Evolutionary conservation across 2,888 invertebrate genomes (phyloP).

Genomic region (Anthophora plumipes): DNA sequence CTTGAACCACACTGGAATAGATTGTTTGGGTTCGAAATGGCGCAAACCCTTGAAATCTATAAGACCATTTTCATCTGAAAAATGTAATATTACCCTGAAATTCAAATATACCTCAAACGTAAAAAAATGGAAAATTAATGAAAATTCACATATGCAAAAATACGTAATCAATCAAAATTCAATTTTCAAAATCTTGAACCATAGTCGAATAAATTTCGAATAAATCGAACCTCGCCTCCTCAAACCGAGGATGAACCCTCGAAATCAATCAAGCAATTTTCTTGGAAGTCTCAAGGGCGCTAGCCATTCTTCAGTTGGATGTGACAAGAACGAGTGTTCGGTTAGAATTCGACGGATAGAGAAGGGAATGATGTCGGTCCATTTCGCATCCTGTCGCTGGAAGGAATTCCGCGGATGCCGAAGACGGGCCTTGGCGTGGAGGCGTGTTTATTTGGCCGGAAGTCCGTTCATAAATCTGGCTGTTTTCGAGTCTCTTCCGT

Average conservation of each 20-base stretch:
- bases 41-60: slow-evolving; percentile 21
- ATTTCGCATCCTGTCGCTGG: slow-evolving; percentile 81
- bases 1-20: too few relatives aligned
- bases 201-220: too few relatives aligned
- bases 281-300: not conserved
- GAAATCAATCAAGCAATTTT: slow-evolving; percentile 24
- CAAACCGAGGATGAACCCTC: not conserved
- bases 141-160: too few relatives aligned
- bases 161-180: too few relatives aligned
- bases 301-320: slow-evolving; percentile 15
- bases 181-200: too few relatives aligned
- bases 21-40: too few relatives aligned
- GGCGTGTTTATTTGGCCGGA: slow-evolving; percentile 81
- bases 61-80: slow-evolving; percentile 8
- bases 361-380: slow-evolving; percentile 66
- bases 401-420: slow-evolving; percentile 69
- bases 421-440: slow-evolving; percentile 53
- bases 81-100: too few relatives aligned
- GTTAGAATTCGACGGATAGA: slow-evolving; percentile 53
- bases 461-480: slow-evolving; percentile 82
- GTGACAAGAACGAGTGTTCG: slow-evolving; percentile 55
- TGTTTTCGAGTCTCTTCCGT: slow-evolving; percentile 80
- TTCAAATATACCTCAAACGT: too few relatives aligned
- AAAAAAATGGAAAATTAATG: too few relatives aligned
- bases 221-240: not conserved